phyloP scores from a whole-genome alignment of 2,113 vertebrate species.

The Zosterops pallidus region DNA sequence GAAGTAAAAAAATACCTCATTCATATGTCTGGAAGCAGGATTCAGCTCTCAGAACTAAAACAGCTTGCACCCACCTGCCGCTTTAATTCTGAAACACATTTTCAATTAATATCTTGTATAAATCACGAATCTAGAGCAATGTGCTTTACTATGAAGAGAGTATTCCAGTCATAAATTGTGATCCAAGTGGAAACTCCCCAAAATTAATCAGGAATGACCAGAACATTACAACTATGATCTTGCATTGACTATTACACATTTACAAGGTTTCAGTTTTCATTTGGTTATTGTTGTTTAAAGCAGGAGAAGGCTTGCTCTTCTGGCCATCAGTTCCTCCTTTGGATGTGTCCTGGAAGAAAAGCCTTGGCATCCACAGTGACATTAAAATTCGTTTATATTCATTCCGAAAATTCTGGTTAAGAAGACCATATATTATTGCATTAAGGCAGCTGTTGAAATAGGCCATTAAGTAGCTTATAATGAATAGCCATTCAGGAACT shows the following conservation, averaged over 20 bases:
- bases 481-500: slow-evolving; percentile 89
- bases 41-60: slow-evolving; percentile 4
- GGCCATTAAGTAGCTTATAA: slow-evolving; percentile 92
- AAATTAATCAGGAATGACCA: not conserved
- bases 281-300: slow-evolving; percentile 80
- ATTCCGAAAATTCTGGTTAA: slow-evolving; percentile 90
- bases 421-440: slow-evolving; percentile 88
- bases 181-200: not conserved
- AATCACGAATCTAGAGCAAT: not conserved
- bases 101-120: not conserved
- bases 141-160: slow-evolving; percentile 18
- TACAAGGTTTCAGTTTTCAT: slow-evolving; percentile 66
- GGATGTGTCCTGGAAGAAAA: slow-evolving; percentile 82
- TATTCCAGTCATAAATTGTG: not conserved
- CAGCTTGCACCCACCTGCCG: not conserved
- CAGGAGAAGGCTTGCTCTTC: slow-evolving; percentile 82
- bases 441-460: slow-evolving; percentile 97
- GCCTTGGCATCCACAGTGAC: slow-evolving; percentile 82
- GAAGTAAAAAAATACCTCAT: not conserved
- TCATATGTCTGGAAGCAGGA: not conserved
- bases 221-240: not conserved
- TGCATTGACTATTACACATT: not conserved
- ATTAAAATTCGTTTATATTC: slow-evolving; percentile 89
- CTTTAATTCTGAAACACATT: not conserved
- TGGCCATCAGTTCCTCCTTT: slow-evolving; percentile 76